phyloP scores from a whole-genome alignment of 2,888 invertebrate genomes.

The Therioaphis trifolii region DNA sequence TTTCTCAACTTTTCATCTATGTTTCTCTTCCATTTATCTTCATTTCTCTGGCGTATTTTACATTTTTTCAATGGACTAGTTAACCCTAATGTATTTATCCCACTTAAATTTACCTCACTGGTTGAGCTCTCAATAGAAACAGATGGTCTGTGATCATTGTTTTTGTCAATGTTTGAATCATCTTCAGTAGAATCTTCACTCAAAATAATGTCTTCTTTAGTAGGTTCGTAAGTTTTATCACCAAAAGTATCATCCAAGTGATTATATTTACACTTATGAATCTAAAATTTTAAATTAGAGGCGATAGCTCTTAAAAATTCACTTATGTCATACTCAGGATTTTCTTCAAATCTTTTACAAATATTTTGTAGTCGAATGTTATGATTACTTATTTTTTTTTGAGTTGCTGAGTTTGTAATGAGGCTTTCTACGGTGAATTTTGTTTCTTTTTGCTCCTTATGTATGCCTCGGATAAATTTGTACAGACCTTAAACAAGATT shows the following conservation, averaged over 20 bases:
- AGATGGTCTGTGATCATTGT: slow-evolving; percentile 10
- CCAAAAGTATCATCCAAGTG: slow-evolving; percentile 35
- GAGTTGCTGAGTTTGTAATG: too few relatives aligned
- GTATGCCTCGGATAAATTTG: too few relatives aligned
- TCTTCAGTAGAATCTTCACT: slow-evolving; percentile 5
- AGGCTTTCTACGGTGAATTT: too few relatives aligned
- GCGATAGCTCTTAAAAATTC: too few relatives aligned
- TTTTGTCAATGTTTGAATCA: slow-evolving; percentile 30
- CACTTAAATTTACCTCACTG: slow-evolving; percentile 14
- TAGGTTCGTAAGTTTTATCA: slow-evolving; percentile 23
- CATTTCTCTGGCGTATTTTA: slow-evolving; percentile 39
- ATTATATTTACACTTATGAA: too few relatives aligned
- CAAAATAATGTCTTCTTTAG: background rate
- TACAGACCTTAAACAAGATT: too few relatives aligned
- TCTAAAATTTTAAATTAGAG: too few relatives aligned
- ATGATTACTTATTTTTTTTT: too few relatives aligned
- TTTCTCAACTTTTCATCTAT: slow-evolving; percentile 47
- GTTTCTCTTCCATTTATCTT: slow-evolving; percentile 47
- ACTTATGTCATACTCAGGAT: too few relatives aligned
- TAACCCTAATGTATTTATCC: background rate
- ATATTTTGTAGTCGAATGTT: too few relatives aligned
- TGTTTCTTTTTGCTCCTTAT: too few relatives aligned
- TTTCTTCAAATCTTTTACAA: too few relatives aligned
- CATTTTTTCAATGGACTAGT: slow-evolving; percentile 44
- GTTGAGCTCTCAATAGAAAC: slow-evolving; percentile 20